Conservation (phyloP, 2,113 vertebrate genomes). For the Phasianus colchicus region DNA sequence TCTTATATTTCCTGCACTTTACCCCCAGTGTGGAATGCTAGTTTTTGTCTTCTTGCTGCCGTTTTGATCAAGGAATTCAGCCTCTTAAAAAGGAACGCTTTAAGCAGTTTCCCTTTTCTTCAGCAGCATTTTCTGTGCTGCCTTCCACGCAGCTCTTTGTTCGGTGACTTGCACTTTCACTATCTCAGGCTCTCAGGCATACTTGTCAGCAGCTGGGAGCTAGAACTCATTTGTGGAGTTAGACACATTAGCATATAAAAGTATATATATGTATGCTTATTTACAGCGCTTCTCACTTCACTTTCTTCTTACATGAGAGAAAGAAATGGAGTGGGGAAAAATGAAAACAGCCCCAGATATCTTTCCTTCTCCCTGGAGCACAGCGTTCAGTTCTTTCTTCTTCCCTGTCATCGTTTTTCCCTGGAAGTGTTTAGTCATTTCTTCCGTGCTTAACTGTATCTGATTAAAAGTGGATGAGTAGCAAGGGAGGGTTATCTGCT, state of each 20-base stretch:
- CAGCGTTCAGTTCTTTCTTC: background rate
- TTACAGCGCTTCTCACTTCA: conserved; percentile 5
- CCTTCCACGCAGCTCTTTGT: conserved; percentile 29
- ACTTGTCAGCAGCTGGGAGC: background rate
- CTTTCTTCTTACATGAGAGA: background rate
- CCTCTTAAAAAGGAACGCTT: background rate
- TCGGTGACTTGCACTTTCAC: conserved; percentile 70
- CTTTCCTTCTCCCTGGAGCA: background rate
- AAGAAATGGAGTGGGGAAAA: background rate
- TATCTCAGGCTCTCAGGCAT: conserved; percentile 56
- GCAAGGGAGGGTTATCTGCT: background rate
- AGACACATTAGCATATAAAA: conserved; percentile 58
- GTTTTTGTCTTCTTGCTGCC: conserved; percentile 40
- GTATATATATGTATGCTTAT: background rate
- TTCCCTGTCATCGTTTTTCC: background rate
- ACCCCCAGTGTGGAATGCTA: background rate
- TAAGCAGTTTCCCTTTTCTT: conserved; percentile 30
- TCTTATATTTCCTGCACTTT: conserved; percentile 40
- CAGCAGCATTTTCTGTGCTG: conserved; percentile 15
- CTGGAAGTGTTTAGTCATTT: background rate
- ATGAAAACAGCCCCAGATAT: background rate
- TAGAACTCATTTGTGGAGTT: conserved; percentile 45
- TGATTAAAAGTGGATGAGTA: background rate
- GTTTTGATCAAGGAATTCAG: background rate
- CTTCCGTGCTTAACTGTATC: background rate